These are phyloP conservation scores for Drosophila fungiperda DNA, from an alignment of 2,888 invertebrate genomes.

Conservation along the genomic window DNA sequence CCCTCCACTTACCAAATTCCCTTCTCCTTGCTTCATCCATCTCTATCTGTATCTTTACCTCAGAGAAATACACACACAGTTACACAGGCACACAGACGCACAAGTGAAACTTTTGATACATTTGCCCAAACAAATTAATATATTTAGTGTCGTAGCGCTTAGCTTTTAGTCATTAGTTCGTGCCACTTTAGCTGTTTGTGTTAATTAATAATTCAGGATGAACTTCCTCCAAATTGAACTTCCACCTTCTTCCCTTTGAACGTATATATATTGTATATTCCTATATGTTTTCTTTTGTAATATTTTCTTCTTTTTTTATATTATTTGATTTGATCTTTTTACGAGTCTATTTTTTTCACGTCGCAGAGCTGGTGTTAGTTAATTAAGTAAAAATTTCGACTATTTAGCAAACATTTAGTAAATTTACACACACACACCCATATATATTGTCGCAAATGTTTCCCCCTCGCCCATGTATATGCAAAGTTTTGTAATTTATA, in stretches of 20 bases:
- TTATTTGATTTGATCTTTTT: background rate
- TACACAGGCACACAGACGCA: background rate
- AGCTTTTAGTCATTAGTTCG: constrained; percentile 5
- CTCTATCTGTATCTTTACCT: background rate
- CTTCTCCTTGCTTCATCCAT: background rate
- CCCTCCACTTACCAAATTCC: background rate
- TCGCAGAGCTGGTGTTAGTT: constrained; percentile 49
- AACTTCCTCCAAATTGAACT: background rate
- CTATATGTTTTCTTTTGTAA: constrained; percentile 33
- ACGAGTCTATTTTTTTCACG: background rate
- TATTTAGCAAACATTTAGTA: constrained; percentile 48
- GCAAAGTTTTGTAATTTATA: constrained; percentile 52
- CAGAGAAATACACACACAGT: background rate
- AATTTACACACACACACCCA: constrained; percentile 35
- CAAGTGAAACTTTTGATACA: constrained; percentile 21
- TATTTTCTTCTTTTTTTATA: constrained; percentile 24
- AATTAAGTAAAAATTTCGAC: constrained; percentile 32
- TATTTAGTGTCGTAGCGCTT: constrained; percentile 7
- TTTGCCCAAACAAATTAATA: background rate
- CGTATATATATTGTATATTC: constrained; percentile 28
- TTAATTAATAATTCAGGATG: background rate
- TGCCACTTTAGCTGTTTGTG: background rate
- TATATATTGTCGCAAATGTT: constrained; percentile 6
- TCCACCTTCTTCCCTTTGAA: background rate
- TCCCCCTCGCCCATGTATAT: constrained; percentile 23